phyloP scores from a whole-genome alignment of 2,888 invertebrate species.

The Anoplius nigerrimus region DNA sequence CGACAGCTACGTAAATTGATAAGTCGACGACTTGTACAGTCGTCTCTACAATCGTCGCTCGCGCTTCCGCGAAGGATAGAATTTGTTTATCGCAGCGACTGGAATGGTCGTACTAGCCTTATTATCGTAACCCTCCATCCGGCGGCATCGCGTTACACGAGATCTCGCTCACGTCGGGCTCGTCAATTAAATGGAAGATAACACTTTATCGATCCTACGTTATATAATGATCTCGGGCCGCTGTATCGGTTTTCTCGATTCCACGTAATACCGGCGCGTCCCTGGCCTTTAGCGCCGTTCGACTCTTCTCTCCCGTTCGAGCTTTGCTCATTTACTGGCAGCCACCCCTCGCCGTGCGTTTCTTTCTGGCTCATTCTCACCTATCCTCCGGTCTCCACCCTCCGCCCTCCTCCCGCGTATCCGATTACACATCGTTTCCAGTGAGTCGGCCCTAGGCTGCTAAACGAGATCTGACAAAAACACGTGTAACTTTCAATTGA shows the following conservation, averaged over 20 bases:
- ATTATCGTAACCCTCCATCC: too few relatives aligned
- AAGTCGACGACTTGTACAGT: too few relatives aligned
- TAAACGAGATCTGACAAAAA: conserved; percentile 67
- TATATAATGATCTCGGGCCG: conserved; percentile 19
- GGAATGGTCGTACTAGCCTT: too few relatives aligned
- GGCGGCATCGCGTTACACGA: conserved; percentile 22
- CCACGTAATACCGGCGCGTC: conserved; percentile 33
- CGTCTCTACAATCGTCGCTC: too few relatives aligned
- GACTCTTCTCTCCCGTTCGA: conserved; percentile 42
- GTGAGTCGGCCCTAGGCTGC: conserved; percentile 29
- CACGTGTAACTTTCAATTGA: conserved; percentile 70
- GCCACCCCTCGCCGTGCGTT: conserved; percentile 19
- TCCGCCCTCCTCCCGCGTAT: conserved; percentile 40
- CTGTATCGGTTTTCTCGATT: conserved; percentile 47
- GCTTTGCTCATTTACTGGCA: conserved; percentile 30
- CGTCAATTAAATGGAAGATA: conserved; percentile 27
- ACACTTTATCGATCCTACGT: conserved; percentile 27
- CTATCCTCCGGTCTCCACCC: conserved; percentile 27
- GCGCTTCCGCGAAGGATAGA: too few relatives aligned
- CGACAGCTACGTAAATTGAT: too few relatives aligned
- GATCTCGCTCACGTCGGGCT: not conserved
- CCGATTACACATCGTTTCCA: conserved; percentile 45
- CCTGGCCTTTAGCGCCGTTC: conserved; percentile 39
- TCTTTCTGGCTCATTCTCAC: conserved; percentile 7
- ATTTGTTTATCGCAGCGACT: too few relatives aligned